phyloP scores from a whole-genome alignment of 2,888 invertebrate genomes.

The Encarsia formosa region DNA sequence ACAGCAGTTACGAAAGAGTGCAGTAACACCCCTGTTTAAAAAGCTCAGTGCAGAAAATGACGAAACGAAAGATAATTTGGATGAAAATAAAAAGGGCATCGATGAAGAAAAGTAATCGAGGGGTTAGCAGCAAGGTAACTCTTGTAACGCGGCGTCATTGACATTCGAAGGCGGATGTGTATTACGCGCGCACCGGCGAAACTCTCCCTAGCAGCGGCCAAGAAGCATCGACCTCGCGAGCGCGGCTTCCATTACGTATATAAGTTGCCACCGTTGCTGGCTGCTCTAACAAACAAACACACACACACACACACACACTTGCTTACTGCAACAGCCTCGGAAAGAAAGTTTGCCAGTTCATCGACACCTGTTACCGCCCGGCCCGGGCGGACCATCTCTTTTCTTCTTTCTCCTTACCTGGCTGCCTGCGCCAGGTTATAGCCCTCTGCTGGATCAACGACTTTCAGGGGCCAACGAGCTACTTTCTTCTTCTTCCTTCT shows the following conservation, averaged over 20 bases:
- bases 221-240: slow-evolving; percentile 25
- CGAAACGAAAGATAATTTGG: too few relatives aligned
- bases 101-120: too few relatives aligned
- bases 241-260: slow-evolving; percentile 19
- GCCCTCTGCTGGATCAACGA: slow-evolving; percentile 33
- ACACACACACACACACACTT: too few relatives aligned
- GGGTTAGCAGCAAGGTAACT: too few relatives aligned
- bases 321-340: too few relatives aligned
- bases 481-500: neutral
- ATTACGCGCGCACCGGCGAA: neutral
- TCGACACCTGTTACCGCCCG: slow-evolving; percentile 33
- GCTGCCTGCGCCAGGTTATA: slow-evolving; percentile 32
- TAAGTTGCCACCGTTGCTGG: too few relatives aligned
- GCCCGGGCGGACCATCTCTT: neutral
- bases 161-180: slow-evolving; percentile 29
- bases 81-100: too few relatives aligned
- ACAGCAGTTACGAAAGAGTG: too few relatives aligned
- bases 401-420: neutral
- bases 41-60: too few relatives aligned
- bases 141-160: slow-evolving; percentile 29
- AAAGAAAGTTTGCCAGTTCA: slow-evolving; percentile 38
- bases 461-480: neutral
- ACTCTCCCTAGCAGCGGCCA: neutral
- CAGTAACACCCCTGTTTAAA: too few relatives aligned
- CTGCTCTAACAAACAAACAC: too few relatives aligned